phyloP scores from a whole-genome alignment of 1,140 invertebrate species.

The Holcopasites calliopsidis region DNA sequence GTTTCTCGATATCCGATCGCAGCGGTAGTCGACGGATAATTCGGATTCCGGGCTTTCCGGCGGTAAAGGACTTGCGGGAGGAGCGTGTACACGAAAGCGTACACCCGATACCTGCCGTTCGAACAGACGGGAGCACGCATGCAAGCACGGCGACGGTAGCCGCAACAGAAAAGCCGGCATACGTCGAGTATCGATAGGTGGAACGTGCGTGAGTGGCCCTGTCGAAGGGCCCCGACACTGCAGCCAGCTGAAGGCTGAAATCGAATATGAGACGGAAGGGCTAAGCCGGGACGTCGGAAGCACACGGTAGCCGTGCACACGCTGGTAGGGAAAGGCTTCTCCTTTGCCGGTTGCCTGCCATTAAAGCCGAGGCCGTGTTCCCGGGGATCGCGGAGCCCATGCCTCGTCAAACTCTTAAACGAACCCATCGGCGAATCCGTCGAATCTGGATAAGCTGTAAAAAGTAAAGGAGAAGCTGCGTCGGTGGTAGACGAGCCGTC shows the following conservation, averaged over 20 bases:
- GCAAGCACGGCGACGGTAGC: slow-evolving; percentile 47
- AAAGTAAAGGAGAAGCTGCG: slow-evolving; percentile 2
- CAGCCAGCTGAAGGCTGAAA: slow-evolving; percentile 64
- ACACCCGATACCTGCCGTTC: slow-evolving; percentile 43
- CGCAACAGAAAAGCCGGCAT: slow-evolving; percentile 39
- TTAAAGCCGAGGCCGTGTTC: slow-evolving; percentile 58
- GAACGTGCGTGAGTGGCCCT: slow-evolving; percentile 61
- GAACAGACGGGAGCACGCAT: neutral
- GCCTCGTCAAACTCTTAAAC: slow-evolving; percentile 39
- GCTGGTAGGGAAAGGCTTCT: slow-evolving; percentile 65
- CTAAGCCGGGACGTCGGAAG: slow-evolving; percentile 56
- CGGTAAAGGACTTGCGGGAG: neutral
- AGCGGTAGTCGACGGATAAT: neutral
- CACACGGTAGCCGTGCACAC: slow-evolving; percentile 62
- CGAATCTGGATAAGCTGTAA: slow-evolving; percentile 32
- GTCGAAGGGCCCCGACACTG: slow-evolving; percentile 29
- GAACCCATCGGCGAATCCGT: slow-evolving; percentile 14
- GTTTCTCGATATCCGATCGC: too few relatives aligned
- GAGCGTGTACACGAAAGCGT: slow-evolving; percentile 33
- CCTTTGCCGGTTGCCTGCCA: slow-evolving; percentile 50
- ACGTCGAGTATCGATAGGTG: slow-evolving; percentile 55
- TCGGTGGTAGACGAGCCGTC: neutral
- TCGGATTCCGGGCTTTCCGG: neutral
- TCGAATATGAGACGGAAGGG: slow-evolving; percentile 70
- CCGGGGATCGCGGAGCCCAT: neutral